phyloP scores from a whole-genome alignment of 2,113 vertebrate genomes.

The Galeopterus variegatus region DNA sequence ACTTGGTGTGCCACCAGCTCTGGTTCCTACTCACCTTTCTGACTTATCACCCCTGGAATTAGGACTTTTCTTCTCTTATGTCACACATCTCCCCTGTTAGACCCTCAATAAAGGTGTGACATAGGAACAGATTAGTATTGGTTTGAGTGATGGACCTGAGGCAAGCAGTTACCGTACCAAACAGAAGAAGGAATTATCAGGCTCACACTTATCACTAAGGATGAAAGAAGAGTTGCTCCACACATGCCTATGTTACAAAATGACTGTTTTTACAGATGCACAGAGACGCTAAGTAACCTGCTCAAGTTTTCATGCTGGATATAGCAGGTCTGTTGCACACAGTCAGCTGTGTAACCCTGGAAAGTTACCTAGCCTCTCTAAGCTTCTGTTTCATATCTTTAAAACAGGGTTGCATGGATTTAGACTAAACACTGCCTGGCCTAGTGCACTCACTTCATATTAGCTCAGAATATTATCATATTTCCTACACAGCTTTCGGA shows the following conservation, averaged over 20 bases:
- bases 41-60: background rate
- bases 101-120: background rate
- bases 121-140: background rate
- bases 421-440: background rate
- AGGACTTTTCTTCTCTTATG: slow-evolving; percentile 7
- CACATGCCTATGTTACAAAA: background rate
- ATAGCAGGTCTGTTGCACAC: background rate
- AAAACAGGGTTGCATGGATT: background rate
- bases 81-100: background rate
- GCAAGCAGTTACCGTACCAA: background rate
- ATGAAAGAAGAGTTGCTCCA: background rate
- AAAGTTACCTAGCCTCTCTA: background rate
- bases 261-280: slow-evolving; percentile 24
- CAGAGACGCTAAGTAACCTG: background rate
- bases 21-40: background rate
- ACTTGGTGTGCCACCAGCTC: background rate
- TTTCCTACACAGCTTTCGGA: background rate
- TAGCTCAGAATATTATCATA: slow-evolving; percentile 9
- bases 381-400: background rate
- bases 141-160: background rate
- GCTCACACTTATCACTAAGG: background rate
- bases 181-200: background rate
- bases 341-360: background rate
- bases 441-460: background rate
- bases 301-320: background rate